These are phyloP conservation scores for Channa argus DNA, from an alignment of 2,113 vertebrate genomes.

Conservation along the genomic window DNA sequence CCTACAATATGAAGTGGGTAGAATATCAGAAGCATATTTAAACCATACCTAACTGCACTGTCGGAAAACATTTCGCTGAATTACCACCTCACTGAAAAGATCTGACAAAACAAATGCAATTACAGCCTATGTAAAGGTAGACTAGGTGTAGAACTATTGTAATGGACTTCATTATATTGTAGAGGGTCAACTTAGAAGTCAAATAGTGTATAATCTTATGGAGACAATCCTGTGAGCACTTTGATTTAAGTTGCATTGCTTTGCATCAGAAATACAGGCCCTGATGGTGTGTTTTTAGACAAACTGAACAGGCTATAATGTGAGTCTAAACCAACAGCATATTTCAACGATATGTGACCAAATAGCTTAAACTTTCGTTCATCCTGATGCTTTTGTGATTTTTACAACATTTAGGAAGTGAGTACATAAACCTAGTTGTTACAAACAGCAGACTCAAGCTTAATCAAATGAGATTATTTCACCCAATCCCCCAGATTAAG, in stretches of 20 bases:
- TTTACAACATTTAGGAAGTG: not conserved
- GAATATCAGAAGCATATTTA: too few relatives aligned
- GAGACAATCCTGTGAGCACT: not conserved
- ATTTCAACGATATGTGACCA: not conserved
- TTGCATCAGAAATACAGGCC: too few relatives aligned
- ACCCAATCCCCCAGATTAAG: slow-evolving; percentile 42
- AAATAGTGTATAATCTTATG: not conserved
- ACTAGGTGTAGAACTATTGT: not conserved
- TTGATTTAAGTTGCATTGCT: not conserved
- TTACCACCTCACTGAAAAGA: not conserved
- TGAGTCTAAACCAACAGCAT: too few relatives aligned
- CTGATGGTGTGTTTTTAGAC: too few relatives aligned
- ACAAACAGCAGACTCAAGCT: slow-evolving; percentile 34
- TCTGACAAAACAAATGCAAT: not conserved
- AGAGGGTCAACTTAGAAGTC: not conserved
- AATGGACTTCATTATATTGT: not conserved
- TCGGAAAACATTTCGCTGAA: not conserved
- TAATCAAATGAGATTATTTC: slow-evolving; percentile 52
- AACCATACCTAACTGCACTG: too few relatives aligned
- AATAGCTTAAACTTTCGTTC: not conserved
- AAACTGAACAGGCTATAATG: too few relatives aligned
- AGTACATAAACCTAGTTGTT: slow-evolving; percentile 6
- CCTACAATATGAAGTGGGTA: too few relatives aligned
- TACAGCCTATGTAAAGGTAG: not conserved
- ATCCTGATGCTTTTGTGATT: not conserved